These are phyloP conservation scores for Bradypus variegatus DNA, from an alignment of 2,797 vertebrate genomes.

Conservation along the genomic window DNA sequence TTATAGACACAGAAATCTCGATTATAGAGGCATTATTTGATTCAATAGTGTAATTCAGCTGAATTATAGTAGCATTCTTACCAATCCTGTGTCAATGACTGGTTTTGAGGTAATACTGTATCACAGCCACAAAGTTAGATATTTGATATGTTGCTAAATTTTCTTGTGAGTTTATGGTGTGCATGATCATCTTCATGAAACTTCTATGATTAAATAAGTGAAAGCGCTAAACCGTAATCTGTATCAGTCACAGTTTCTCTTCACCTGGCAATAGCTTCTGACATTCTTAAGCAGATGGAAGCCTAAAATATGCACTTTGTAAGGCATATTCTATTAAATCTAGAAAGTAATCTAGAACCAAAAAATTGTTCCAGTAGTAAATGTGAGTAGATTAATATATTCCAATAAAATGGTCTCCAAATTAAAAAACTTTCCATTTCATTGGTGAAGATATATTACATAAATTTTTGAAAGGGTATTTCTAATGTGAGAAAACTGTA, in stretches of 20 bases:
- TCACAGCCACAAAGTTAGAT: neutral
- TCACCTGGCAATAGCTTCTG: neutral
- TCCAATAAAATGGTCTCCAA: neutral
- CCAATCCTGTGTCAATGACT: neutral
- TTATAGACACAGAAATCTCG: neutral
- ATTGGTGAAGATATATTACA: neutral
- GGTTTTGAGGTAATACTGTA: neutral
- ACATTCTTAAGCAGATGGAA: too few relatives aligned
- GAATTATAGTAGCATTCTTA: neutral
- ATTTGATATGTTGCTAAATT: neutral
- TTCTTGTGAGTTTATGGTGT: neutral
- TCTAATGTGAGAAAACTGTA: neutral
- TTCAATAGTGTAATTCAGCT: neutral
- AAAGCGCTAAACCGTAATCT: too few relatives aligned
- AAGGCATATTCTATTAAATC: too few relatives aligned
- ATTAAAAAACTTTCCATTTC: neutral
- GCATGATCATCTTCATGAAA: neutral
- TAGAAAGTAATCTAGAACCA: neutral
- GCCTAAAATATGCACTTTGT: neutral
- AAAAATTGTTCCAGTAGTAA: neutral
- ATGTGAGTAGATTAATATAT: neutral
- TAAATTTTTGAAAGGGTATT: neutral
- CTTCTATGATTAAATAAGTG: fast-evolving
- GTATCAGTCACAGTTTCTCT: fast-evolving
- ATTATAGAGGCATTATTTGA: too few relatives aligned